Conservation (phyloP, 2,888 invertebrate species). For the Autographa pulchrina region DNA sequence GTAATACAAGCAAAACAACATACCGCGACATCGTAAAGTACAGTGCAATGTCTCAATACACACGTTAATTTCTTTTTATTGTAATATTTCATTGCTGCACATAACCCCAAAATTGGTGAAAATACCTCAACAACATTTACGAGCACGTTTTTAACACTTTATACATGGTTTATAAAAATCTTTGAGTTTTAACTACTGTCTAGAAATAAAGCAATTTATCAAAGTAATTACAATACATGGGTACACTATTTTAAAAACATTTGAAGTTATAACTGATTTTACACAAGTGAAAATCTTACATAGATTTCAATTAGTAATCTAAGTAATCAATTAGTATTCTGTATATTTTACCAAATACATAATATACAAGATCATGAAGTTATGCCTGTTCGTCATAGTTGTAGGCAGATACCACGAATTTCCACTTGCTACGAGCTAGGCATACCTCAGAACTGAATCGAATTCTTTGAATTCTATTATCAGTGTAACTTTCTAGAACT, state of each 20-base stretch:
- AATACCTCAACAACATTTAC: conserved; percentile 20
- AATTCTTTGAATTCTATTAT: neutral
- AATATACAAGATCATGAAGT: too few relatives aligned
- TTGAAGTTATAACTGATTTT: too few relatives aligned
- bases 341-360: too few relatives aligned
- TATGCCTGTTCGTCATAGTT: neutral
- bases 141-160: conserved; percentile 20
- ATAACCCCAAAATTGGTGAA: conserved; percentile 26
- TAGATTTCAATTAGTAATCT: too few relatives aligned
- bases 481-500: neutral
- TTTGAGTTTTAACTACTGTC: neutral
- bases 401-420: neutral
- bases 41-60: conserved; percentile 28
- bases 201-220: neutral
- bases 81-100: conserved; percentile 27
- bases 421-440: neutral
- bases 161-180: conserved; percentile 13
- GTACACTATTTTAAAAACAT: too few relatives aligned
- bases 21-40: conserved; percentile 53
- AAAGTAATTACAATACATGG: too few relatives aligned
- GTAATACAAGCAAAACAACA: conserved; percentile 19
- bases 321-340: too few relatives aligned
- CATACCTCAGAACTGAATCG: neutral
- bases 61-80: conserved; percentile 35
- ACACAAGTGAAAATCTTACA: too few relatives aligned